A percentile compares a stretch with the other conserved stretches of the same genome.
These are phyloP conservation scores for Miichthys miiuy DNA, from an alignment of 2,797 vertebrate species.

Conservation along the genomic window DNA sequence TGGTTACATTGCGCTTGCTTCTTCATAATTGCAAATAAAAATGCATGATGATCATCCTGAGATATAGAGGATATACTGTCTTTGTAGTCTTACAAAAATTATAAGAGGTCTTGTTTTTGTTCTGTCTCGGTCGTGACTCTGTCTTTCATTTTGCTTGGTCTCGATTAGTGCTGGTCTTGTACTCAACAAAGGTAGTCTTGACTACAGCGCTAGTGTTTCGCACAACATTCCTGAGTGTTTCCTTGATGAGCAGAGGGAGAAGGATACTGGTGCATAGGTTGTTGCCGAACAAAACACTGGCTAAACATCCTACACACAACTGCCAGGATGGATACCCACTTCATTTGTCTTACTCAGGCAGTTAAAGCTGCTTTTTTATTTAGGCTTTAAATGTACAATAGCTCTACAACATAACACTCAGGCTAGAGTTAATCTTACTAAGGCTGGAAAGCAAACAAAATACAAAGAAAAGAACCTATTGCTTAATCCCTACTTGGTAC, in stretches of 20 bases:
- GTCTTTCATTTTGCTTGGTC: too few relatives aligned
- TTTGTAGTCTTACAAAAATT: too few relatives aligned
- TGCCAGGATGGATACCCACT: conserved; percentile 31
- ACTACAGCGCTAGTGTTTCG: neutral
- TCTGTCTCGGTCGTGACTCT: too few relatives aligned
- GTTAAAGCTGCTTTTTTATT: conserved; percentile 34
- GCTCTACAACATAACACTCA: conserved; percentile 20
- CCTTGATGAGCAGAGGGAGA: conserved; percentile 2
- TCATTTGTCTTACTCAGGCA: conserved; percentile 25
- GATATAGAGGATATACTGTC: too few relatives aligned
- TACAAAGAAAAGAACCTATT: neutral
- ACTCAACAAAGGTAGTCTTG: too few relatives aligned
- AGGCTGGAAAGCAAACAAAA: conserved; percentile 24
- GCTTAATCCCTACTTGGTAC: neutral
- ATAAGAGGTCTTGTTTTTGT: too few relatives aligned
- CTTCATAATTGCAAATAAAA: too few relatives aligned
- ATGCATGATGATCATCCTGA: too few relatives aligned
- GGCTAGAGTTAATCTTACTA: conserved; percentile 27
- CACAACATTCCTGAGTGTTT: conserved; percentile 2
- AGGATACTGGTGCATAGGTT: conserved; percentile 8
- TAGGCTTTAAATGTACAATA: conserved; percentile 37
- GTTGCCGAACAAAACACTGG: conserved; percentile 26
- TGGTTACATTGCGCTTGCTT: too few relatives aligned
- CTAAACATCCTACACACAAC: conserved; percentile 24
- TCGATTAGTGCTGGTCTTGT: too few relatives aligned